Percentiles rank a stretch among this genome's conserved stretches.
phyloP scores from a whole-genome alignment of 2,797 vertebrate species.

The Coccyzus lansbergi region DNA sequence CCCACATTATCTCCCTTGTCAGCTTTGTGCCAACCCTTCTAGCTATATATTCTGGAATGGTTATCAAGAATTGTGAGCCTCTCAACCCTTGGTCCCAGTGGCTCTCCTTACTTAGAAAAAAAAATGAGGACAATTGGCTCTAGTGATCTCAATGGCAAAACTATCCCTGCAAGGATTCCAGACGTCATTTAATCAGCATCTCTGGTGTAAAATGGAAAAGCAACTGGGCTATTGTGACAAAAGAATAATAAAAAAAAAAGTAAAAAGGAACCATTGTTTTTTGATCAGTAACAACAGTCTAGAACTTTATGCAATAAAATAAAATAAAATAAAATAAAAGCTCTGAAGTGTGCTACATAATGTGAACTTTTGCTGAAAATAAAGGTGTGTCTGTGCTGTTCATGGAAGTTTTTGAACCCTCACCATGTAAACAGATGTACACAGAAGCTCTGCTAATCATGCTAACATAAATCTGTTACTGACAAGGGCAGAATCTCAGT shows the following conservation, averaged over 20 bases:
- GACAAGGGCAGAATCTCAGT: not conserved
- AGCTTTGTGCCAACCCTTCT: not conserved
- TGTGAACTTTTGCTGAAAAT: not conserved
- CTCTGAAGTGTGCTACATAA: not conserved
- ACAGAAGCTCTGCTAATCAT: not conserved
- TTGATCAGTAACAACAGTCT: not conserved
- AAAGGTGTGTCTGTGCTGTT: not conserved
- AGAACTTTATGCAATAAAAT: not conserved
- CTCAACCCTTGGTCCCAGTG: not conserved
- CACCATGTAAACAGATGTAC: not conserved
- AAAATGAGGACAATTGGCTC: rapidly evolving
- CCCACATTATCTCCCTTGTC: not conserved
- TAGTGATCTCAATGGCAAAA: not conserved
- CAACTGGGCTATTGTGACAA: not conserved
- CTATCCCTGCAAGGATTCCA: not conserved
- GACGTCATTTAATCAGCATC: not conserved
- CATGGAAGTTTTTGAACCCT: not conserved
- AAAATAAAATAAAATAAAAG: not conserved
- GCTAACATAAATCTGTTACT: not conserved
- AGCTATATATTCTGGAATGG: not conserved
- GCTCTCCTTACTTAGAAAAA: not conserved
- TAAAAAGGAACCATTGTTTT: not conserved
- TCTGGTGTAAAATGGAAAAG: not conserved
- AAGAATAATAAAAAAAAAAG: not conserved
- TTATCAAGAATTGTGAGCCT: not conserved